Conservation (phyloP, 1,140 invertebrate species). For the Drosophila cardini region DNA sequence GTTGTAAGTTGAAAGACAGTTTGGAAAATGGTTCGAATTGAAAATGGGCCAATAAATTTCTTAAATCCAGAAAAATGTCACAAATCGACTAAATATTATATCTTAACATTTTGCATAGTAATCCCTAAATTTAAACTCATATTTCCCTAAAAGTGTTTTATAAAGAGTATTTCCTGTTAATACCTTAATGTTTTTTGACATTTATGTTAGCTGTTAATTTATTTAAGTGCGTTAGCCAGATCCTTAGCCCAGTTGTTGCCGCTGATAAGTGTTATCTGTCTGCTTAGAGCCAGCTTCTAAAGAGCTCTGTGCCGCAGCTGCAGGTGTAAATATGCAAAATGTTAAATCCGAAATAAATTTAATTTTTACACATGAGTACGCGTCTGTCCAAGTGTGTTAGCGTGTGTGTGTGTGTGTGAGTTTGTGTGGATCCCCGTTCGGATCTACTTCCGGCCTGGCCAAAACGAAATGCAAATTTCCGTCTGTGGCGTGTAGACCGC, state of each 20-base stretch:
- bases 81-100: no score
- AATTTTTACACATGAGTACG: conserved; percentile 68
- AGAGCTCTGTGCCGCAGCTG: conserved; percentile 14
- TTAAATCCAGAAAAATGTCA: no score
- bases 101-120: no score
- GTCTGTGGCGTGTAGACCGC: conserved; percentile 42
- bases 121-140: no score
- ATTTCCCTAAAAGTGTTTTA: background rate
- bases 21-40: no score
- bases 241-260: conserved; percentile 8
- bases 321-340: conserved; percentile 46
- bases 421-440: conserved; percentile 13
- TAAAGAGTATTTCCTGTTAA: background rate
- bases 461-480: conserved; percentile 73
- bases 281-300: conserved; percentile 30
- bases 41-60: no score
- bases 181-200: background rate
- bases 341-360: conserved; percentile 75
- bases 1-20: background rate
- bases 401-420: background rate
- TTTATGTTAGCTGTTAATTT: conserved; percentile 57
- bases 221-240: conserved; percentile 47
- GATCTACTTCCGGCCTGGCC: conserved; percentile 38
- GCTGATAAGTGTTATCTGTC: conserved; percentile 41
- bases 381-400: conserved; percentile 10